Conservation (phyloP, 92 coral and sea anemone species). For the Parazoanthus swiftii region DNA sequence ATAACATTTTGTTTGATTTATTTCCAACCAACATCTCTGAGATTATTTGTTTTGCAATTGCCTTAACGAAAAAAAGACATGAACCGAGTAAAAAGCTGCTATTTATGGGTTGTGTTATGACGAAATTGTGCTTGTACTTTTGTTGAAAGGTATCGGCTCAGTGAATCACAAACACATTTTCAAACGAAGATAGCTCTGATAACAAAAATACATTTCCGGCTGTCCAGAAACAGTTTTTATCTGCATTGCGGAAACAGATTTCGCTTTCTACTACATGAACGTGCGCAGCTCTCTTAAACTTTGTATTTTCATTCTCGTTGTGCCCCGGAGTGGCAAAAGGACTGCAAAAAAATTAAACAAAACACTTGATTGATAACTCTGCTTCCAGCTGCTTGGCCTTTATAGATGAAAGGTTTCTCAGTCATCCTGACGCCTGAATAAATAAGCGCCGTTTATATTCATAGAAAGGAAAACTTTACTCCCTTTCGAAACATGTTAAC, state of each 20-base stretch:
- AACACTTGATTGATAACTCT: not conserved
- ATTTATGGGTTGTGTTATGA: not conserved
- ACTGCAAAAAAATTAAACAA: too few relatives aligned
- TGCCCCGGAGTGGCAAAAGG: not conserved
- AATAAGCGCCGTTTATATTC: not conserved
- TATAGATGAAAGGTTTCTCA: not conserved
- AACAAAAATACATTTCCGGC: not conserved
- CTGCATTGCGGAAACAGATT: not conserved
- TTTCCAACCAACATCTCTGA: not conserved
- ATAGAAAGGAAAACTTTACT: too few relatives aligned
- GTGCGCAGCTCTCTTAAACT: too few relatives aligned
- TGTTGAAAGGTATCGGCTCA: not conserved
- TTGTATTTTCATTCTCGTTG: too few relatives aligned
- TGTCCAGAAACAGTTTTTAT: not conserved
- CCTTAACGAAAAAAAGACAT: not conserved
- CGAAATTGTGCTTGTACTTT: not conserved
- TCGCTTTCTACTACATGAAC: too few relatives aligned
- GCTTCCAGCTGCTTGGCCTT: not conserved
- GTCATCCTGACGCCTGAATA: not conserved
- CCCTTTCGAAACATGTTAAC: not conserved
- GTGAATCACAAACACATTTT: not conserved
- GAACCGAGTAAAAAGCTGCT: not conserved
- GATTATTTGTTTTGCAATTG: not conserved
- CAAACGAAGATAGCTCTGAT: not conserved
- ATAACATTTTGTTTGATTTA: not conserved